Conservation (phyloP, 37 sponge, comb jelly and placozoan species). For the Agelas oroides region DNA sequence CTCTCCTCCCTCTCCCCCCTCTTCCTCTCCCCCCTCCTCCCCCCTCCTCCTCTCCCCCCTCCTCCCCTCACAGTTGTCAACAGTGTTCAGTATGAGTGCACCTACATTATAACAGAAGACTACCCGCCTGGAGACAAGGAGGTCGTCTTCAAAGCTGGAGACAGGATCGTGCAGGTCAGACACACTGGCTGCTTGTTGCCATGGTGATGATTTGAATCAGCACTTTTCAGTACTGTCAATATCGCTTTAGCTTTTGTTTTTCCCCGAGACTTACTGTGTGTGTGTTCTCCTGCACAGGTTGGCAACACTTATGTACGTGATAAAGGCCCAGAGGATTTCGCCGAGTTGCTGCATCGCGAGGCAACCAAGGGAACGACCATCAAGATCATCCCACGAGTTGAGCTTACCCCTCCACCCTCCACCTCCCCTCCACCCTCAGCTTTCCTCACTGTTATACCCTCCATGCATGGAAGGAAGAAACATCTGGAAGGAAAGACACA, state of each 20-base stretch:
- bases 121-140: slow-evolving; percentile 49
- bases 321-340: slow-evolving; percentile 47
- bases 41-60: too few species aligned
- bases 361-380: slow-evolving; percentile 36
- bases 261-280: too few species aligned
- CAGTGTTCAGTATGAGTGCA: slow-evolving; percentile 62
- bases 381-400: slow-evolving; percentile 22
- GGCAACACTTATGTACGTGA: slow-evolving; percentile 32
- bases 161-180: slow-evolving; percentile 55
- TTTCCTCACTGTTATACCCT: too few species aligned
- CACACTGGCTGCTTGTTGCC: too few species aligned
- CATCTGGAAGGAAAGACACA: background rate
- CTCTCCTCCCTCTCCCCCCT: too few species aligned
- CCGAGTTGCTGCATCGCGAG: slow-evolving; percentile 38
- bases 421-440: slow-evolving; percentile 8
- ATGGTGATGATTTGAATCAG: too few species aligned
- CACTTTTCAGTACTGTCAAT: too few species aligned
- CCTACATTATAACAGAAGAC: slow-evolving; percentile 59
- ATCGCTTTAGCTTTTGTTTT: too few species aligned
- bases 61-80: slow-evolving; percentile 51
- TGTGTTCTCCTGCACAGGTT: slow-evolving; percentile 24
- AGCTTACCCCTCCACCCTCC: slow-evolving; percentile 19
- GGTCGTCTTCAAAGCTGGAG: slow-evolving; percentile 53
- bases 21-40: too few species aligned
- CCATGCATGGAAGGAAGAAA: background rate